Base-by-base conservation (phyloP, 2,113 vertebrate genomes). In the Chinchilla lanigera region DNA sequence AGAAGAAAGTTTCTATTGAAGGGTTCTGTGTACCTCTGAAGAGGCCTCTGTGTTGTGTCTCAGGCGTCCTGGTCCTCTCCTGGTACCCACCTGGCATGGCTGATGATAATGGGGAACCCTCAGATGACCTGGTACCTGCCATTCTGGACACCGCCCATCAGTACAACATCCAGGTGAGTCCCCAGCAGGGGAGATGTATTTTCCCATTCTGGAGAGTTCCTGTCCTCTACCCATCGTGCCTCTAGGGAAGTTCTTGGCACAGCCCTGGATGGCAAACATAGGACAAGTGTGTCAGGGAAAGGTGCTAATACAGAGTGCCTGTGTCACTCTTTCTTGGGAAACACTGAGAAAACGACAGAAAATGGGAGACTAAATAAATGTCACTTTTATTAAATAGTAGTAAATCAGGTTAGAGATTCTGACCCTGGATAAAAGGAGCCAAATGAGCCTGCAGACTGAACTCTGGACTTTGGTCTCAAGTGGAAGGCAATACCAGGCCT, bases 81-180 rank as follows among this genome's bases (percentile, higher is more conserved):
- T 99, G 99, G 99, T 99, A 99, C 96, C 99, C 99, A 11, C 99
- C 99, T 17, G 99, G 99, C 75, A 98, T 99, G 97, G 99, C 99
- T 26, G 99, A 99, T 94, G 98, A 99, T 94, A 99, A 99, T 0
- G 99, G 99, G n/a, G 99, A 99, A 75, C 98, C 99, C 75, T 98
- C 98, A 2, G 99, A 99, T 93, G 99, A 99, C 97, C 98, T 99
- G 96, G 99, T 99, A 87, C 99, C 99, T 0, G 97, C 98, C 69
- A 99, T 99, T 86, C 98, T 99, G 98, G 99, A 99, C 73, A 98
- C 99, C 1, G 99, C 99, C 93, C 99, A 99, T 95, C 98, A 99
- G 97, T 98, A 99, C 97, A 98, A 99, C 97, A 99, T 99, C 98
- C 99, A 99, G 99, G 99, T 99, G 99, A 96, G 94, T 90, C 33